These are phyloP conservation scores for Thripadectes ignobilis DNA, from an alignment of 2,797 vertebrate species.

Conservation along the genomic window DNA sequence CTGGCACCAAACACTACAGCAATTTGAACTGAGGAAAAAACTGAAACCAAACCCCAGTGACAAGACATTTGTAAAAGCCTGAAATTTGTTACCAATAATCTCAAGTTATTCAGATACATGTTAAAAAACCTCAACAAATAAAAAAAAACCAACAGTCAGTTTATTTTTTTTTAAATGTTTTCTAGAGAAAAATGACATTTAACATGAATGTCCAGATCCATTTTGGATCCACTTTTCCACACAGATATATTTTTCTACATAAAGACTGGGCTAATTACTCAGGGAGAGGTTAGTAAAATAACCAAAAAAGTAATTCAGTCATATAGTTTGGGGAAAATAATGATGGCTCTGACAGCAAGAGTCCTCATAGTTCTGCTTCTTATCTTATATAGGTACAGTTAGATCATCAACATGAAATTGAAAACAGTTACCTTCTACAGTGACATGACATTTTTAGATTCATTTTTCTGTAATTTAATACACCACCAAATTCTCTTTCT, in stretches of 20 bases:
- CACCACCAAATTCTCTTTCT: not conserved
- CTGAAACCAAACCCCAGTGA: not conserved
- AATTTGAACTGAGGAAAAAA: constrained; percentile 77
- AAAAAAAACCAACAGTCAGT: not conserved
- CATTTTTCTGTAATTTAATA: not conserved
- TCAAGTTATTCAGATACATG: not conserved
- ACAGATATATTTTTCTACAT: not conserved
- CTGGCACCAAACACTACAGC: constrained; percentile 76
- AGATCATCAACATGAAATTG: not conserved
- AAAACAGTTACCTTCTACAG: not conserved
- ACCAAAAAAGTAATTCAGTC: not conserved
- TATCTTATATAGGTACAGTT: not conserved
- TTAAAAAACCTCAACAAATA: not conserved
- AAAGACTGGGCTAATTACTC: not conserved
- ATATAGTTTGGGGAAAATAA: not conserved
- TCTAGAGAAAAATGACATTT: not conserved
- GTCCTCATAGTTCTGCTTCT: not conserved
- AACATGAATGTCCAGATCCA: not conserved
- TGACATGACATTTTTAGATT: not conserved
- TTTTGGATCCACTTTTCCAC: not conserved
- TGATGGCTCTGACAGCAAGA: not conserved
- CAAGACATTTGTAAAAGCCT: not conserved
- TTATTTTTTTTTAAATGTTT: not conserved
- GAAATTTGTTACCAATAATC: not conserved
- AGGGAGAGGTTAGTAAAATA: not conserved